Evolutionary conservation across 2,888 invertebrate genomes (phyloP), one percentile per base, ranked within the genome.

Genomic region (Nephrotoma guestfalica): DNA sequence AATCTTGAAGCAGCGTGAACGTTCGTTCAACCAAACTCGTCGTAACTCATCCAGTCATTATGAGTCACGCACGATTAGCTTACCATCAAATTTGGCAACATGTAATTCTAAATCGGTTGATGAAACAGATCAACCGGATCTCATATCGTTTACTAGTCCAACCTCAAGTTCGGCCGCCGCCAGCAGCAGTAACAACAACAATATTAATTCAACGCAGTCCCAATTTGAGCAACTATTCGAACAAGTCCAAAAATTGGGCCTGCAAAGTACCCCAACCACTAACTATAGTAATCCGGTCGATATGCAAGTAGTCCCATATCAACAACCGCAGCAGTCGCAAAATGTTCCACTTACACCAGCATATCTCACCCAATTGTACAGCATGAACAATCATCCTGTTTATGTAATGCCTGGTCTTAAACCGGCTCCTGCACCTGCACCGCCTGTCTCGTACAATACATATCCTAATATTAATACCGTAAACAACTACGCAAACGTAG

Each of bases 61-160:
- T 71, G 71, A 71, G 30, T 30, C 71, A 71, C 41, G 84, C 3
- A 84, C 84, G 15, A 41, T 41, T 41, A 15, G 6, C 6, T 6
- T 7, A 13, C 41, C 41, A 4, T 2, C 84, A 41, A 84, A 41
- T 41, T 42, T 41, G 2, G 9, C 41, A 5, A 15, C 6, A 7
- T 41, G 2, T n/a, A 84, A 84, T 84, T 41, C 84, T 6, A 41
- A 93, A 13, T 92, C 92, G 6, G 92, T 92, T 87, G 91, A 91
- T 88, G 40, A 41, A n/a, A 6, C 4, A 13, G 42, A 41, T 84
- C 91, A 92, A 41, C 94, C 93, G 87, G 95, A 96, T 91, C 91
- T 96, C 88, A 96, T 96, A 89, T 95, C 95, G 13, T 96, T 96
- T 89, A 91, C 94, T 30, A 95, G 94, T 90, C 95, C 95, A 30